These are phyloP conservation scores for Drosophila vallismaia DNA, from an alignment of 2,888 invertebrate genomes.

Conservation along the genomic window DNA sequence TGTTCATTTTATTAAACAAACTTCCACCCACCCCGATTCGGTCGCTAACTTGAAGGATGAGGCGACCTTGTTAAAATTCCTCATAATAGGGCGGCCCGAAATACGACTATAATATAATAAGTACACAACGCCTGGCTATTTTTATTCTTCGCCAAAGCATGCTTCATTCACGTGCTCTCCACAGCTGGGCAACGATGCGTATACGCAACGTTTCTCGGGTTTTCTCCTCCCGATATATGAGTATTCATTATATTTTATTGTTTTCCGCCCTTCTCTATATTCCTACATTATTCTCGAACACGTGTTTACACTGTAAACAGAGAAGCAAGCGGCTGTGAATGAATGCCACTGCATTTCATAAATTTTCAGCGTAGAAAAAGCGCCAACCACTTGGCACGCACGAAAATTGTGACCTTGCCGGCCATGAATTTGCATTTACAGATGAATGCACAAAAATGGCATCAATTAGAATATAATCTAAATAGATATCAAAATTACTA, in stretches of 20 bases:
- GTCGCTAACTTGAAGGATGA: conserved; percentile 15
- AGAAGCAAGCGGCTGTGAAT: conserved; percentile 37
- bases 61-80: conserved; percentile 35
- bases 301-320: conserved; percentile 49
- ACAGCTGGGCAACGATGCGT: conserved; percentile 49
- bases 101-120: conserved; percentile 6
- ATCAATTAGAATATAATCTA: not conserved
- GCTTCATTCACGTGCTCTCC: conserved; percentile 68
- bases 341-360: conserved; percentile 38
- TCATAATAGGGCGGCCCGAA: not conserved
- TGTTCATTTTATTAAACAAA: conserved; percentile 52
- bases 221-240: not conserved
- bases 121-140: conserved; percentile 51
- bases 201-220: conserved; percentile 55
- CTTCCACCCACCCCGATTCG: conserved; percentile 4
- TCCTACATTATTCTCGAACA: conserved; percentile 16
- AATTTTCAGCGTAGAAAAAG: conserved; percentile 21
- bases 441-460: not conserved
- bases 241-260: not conserved
- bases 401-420: conserved; percentile 41
- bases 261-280: not conserved
- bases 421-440: conserved; percentile 28
- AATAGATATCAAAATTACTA: too few species aligned
- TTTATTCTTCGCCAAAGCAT: conserved; percentile 50
- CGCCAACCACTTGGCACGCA: conserved; percentile 43